Evolutionary conservation across 2,797 vertebrate genomes (phyloP).

Genomic region (Gymnothorax javanicus): DNA sequence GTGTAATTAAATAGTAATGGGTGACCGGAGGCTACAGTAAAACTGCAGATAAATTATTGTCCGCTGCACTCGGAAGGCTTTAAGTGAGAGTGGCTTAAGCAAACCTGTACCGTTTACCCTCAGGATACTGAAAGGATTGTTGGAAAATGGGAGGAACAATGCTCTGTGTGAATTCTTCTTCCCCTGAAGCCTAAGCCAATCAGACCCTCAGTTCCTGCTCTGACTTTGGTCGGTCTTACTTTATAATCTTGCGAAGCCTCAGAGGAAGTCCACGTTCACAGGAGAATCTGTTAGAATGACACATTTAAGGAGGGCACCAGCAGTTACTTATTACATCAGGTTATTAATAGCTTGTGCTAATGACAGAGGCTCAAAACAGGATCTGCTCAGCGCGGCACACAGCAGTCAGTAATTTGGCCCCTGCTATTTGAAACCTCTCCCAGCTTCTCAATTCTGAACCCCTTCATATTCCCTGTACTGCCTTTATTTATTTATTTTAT

Average conservation of each 20-base stretch:
- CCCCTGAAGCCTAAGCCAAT: not conserved
- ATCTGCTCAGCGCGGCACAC: not conserved
- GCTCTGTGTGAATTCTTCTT: not conserved
- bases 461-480: not conserved
- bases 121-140: constrained; percentile 13
- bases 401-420: not conserved
- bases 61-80: constrained; percentile 21
- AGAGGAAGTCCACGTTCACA: not conserved
- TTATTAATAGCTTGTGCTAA: not conserved
- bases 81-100: not conserved
- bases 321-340: not conserved
- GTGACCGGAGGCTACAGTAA: not conserved
- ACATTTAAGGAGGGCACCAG: not conserved
- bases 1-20: constrained; percentile 22
- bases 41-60: constrained; percentile 15
- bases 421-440: not conserved
- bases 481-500: not conserved
- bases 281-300: not conserved
- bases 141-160: not conserved
- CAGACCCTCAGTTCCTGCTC: not conserved
- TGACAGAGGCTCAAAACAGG: not conserved
- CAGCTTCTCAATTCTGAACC: not conserved
- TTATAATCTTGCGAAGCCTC: not conserved
- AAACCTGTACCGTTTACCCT: not conserved
- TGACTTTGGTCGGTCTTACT: not conserved